phyloP scores from a whole-genome alignment of 2,888 invertebrate genomes.

The Incurvaria masculella region DNA sequence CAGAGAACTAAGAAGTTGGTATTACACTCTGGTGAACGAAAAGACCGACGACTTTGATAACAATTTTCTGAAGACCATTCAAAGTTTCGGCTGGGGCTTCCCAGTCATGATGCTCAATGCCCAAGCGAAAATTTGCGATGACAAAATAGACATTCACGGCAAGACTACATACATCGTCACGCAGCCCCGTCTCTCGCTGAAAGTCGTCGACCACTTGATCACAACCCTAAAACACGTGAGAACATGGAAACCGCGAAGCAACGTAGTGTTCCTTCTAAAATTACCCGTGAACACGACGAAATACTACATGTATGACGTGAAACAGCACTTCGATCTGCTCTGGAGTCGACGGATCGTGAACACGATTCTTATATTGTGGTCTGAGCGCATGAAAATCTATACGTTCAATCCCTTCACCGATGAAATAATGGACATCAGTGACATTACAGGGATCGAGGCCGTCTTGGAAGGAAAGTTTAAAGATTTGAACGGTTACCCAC shows the following conservation, averaged over 20 bases:
- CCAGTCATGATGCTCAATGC: conserved; percentile 42
- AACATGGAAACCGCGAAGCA: conserved; percentile 40
- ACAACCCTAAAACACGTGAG: conserved; percentile 36
- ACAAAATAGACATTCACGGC: conserved; percentile 39
- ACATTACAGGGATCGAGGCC: conserved; percentile 30
- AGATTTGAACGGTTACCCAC: conserved; percentile 31
- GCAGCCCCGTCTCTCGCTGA: conserved; percentile 29
- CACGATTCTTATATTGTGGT: conserved; percentile 35
- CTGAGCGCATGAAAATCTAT: conserved; percentile 37
- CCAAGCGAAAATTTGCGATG: conserved; percentile 28
- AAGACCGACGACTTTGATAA: conserved; percentile 49
- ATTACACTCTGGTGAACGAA: conserved; percentile 43
- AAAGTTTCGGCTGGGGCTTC: conserved; percentile 36
- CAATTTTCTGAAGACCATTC: conserved; percentile 40
- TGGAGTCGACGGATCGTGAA: conserved; percentile 54
- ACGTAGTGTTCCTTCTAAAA: conserved; percentile 41
- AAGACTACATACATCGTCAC: conserved; percentile 41
- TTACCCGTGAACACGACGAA: conserved; percentile 27
- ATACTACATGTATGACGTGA: conserved; percentile 37
- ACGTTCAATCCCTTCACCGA: conserved; percentile 50
- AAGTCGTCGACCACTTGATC: conserved; percentile 32
- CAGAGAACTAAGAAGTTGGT: conserved; percentile 42
- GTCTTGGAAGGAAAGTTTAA: conserved; percentile 29
- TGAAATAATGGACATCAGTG: conserved; percentile 35
- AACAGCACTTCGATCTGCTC: conserved; percentile 44